Evolutionary conservation across 1,140 invertebrate species (phyloP).

Genomic region (Bombyx mandarina): DNA sequence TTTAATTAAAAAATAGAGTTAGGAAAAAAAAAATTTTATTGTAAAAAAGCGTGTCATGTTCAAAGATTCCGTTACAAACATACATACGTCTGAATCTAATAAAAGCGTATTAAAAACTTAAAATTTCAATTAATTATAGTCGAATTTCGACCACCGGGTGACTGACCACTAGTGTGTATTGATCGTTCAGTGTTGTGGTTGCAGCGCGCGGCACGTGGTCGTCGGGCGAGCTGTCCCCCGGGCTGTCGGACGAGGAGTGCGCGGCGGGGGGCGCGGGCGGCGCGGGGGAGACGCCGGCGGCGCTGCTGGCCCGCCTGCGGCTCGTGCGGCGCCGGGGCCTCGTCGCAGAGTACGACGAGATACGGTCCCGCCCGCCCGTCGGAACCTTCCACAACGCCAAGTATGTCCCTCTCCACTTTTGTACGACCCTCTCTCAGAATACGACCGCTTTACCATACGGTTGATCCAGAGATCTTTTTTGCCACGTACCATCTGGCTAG

Average conservation of each 20-base stretch:
- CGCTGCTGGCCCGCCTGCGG: constrained; percentile 77
- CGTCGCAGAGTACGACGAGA: constrained; percentile 86
- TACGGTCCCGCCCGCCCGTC: constrained; percentile 84
- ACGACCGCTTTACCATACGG: too few relatives aligned
- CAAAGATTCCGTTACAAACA: too few relatives aligned
- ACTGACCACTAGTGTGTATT: too few relatives aligned
- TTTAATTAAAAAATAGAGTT: too few relatives aligned
- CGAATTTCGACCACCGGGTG: too few relatives aligned
- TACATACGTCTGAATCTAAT: too few relatives aligned
- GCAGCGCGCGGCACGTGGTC: constrained; percentile 52
- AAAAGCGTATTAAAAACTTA: too few relatives aligned
- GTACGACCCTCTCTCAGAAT: too few relatives aligned
- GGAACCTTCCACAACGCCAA: constrained; percentile 83
- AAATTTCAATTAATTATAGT: too few relatives aligned
- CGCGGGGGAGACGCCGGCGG: constrained; percentile 82
- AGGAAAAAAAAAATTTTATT: too few relatives aligned
- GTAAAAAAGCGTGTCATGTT: too few relatives aligned
- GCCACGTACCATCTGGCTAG: constrained; percentile 43
- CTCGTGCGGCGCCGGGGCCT: constrained; percentile 81
- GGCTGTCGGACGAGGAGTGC: constrained; percentile 92
- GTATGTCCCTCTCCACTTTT: constrained; percentile 20
- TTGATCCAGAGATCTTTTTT: too few relatives aligned
- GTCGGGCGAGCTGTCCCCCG: constrained; percentile 75
- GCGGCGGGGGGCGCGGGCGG: constrained; percentile 63
- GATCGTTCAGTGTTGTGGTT: constrained; percentile 3